Percentiles rank a stretch among this genome's conserved stretches.
Evolutionary conservation across 2,797 vertebrate species (phyloP).

Genomic region (Botia kubotai): DNA sequence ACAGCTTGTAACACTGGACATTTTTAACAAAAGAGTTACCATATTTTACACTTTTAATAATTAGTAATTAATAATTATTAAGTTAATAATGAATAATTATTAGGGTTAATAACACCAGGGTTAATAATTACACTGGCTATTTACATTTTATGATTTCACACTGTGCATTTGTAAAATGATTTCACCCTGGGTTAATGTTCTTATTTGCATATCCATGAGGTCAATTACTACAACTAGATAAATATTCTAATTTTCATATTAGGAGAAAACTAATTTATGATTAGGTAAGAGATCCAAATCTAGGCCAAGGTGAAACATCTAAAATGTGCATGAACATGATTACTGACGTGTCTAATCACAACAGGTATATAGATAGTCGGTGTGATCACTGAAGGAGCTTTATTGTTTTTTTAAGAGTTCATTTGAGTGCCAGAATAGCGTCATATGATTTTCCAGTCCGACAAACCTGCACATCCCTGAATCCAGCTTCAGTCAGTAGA

Average conservation of each 20-base stretch:
- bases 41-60: background rate
- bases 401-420: conserved; percentile 42
- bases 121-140: background rate
- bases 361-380: conserved; percentile 10
- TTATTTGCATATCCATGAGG: background rate
- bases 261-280: background rate
- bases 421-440: conserved; percentile 76
- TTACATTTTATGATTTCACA: background rate
- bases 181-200: background rate
- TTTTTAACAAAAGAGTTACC: background rate
- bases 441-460: conserved; percentile 79
- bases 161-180: background rate
- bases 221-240: background rate
- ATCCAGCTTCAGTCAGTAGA: conserved; percentile 70
- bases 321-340: conserved; percentile 15
- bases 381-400: background rate
- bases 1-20: background rate
- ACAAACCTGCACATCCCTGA: conserved; percentile 73
- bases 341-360: background rate
- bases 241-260: background rate
- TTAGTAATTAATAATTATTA: background rate
- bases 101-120: background rate
- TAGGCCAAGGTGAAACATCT: conserved; percentile 11
- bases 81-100: too few relatives aligned
- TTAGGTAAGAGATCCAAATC: background rate